phyloP scores from a whole-genome alignment of 2,888 invertebrate genomes.

The Lobophora halterata region DNA sequence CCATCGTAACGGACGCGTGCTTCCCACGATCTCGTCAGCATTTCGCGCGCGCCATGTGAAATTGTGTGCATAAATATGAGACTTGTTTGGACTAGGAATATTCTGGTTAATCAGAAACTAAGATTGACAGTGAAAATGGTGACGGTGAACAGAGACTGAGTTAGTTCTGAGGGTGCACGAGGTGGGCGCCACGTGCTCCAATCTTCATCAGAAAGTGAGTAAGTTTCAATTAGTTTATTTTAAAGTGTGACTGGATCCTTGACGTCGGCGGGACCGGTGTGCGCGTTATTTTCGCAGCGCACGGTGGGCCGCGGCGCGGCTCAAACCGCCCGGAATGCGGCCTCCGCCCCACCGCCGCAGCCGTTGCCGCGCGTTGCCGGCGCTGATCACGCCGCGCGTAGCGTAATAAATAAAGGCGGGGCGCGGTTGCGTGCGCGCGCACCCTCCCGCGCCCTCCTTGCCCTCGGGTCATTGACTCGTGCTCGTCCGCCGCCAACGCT shows the following conservation, averaged over 20 bases:
- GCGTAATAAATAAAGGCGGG: slow-evolving; percentile 81
- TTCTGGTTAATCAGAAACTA: slow-evolving; percentile 26
- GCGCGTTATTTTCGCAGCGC: slow-evolving; percentile 71
- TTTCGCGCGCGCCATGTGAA: slow-evolving; percentile 75
- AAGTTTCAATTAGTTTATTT: slow-evolving; percentile 73
- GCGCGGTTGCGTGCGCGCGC: slow-evolving; percentile 79
- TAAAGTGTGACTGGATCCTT: slow-evolving; percentile 64
- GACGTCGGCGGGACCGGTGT: slow-evolving; percentile 49
- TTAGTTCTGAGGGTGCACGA: slow-evolving; percentile 49
- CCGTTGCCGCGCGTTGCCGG: slow-evolving; percentile 58
- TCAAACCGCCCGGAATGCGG: slow-evolving; percentile 69
- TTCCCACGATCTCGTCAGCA: slow-evolving; percentile 43
- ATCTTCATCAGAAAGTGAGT: slow-evolving; percentile 54
- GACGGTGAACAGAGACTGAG: slow-evolving; percentile 48
- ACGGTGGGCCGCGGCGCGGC: slow-evolving; percentile 53
- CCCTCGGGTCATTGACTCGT: slow-evolving; percentile 75
- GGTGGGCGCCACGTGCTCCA: slow-evolving; percentile 66
- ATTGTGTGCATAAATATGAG: slow-evolving; percentile 56
- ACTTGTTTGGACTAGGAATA: slow-evolving; percentile 31
- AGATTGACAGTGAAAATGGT: slow-evolving; percentile 65
- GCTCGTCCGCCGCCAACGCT: slow-evolving; percentile 54
- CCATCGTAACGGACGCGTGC: slow-evolving; percentile 63
- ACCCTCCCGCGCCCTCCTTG: slow-evolving; percentile 74
- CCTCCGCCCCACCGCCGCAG: slow-evolving; percentile 72
- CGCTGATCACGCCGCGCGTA: slow-evolving; percentile 71